These are phyloP conservation scores for Brachionichthys hirsutus DNA, from an alignment of 2,113 vertebrate genomes.

Conservation along the genomic window DNA sequence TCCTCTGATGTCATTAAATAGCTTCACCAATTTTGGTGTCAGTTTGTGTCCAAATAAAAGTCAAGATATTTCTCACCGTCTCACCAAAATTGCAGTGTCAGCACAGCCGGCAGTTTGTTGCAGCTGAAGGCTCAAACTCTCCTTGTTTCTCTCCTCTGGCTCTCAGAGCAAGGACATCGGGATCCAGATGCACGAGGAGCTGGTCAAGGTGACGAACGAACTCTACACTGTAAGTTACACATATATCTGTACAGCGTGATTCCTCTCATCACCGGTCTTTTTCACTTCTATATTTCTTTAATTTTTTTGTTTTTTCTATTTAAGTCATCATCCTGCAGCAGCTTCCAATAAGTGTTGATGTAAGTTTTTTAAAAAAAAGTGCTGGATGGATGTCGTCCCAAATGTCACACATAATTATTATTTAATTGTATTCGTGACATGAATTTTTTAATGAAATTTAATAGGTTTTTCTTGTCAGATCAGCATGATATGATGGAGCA, in stretches of 20 bases:
- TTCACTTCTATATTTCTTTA: not conserved
- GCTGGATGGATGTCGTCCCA: too few relatives aligned
- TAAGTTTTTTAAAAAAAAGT: too few relatives aligned
- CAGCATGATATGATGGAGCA: too few relatives aligned
- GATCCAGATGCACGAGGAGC: slow-evolving; percentile 97
- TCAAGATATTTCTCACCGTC: slow-evolving; percentile 8
- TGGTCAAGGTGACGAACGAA: slow-evolving; percentile 97
- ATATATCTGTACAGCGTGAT: slow-evolving; percentile 34
- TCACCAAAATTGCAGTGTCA: slow-evolving; percentile 13
- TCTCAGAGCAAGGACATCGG: slow-evolving; percentile 97
- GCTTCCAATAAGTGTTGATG: too few relatives aligned
- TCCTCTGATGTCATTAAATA: slow-evolving; percentile 3
- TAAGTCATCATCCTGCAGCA: too few relatives aligned
- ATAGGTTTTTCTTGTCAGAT: too few relatives aligned
- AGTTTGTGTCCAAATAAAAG: slow-evolving; percentile 2
- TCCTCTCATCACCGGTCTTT: slow-evolving; percentile 26
- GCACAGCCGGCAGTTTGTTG: slow-evolving; percentile 11
- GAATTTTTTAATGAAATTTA: too few relatives aligned
- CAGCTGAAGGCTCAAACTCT: slow-evolving; percentile 8
- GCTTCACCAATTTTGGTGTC: not conserved
- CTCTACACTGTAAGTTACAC: slow-evolving; percentile 92
- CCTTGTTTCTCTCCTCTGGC: slow-evolving; percentile 9
- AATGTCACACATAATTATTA: too few relatives aligned
- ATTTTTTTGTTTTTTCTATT: not conserved
- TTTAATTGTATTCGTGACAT: too few relatives aligned